Evolutionary conservation across 2,888 invertebrate species (phyloP).

Genomic region (Bembecia ichneumoniformis): DNA sequence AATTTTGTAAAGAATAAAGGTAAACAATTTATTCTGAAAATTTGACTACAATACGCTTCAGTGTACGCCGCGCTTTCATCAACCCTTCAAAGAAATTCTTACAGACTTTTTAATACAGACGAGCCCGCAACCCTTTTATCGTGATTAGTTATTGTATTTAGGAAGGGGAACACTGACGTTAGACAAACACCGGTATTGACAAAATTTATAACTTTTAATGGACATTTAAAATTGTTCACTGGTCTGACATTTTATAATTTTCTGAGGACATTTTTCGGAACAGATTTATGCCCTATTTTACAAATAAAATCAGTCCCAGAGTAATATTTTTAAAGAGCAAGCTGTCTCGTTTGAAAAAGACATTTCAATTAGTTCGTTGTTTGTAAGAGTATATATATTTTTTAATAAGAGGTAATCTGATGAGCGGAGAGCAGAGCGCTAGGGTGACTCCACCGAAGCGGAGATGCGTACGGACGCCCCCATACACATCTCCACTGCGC

Average conservation of each 20-base stretch:
- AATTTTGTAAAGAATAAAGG: too few relatives aligned
- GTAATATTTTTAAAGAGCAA: not conserved
- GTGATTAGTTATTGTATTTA: conserved; percentile 69
- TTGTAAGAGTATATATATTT: too few relatives aligned
- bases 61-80: conserved; percentile 20
- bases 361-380: too few relatives aligned
- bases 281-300: not conserved
- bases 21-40: too few relatives aligned
- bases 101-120: conserved; percentile 65
- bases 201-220: conserved; percentile 31
- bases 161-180: conserved; percentile 20
- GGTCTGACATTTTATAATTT: not conserved
- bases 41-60: not conserved
- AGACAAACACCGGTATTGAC: conserved; percentile 21
- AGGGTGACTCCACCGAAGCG: too few relatives aligned
- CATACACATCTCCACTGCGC: too few relatives aligned
- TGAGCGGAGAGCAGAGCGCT: too few relatives aligned
- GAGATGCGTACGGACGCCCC: too few relatives aligned
- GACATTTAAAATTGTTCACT: conserved; percentile 46
- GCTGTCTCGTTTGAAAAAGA: too few relatives aligned
- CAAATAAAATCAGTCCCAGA: too few relatives aligned
- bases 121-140: conserved; percentile 66
- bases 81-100: conserved; percentile 53
- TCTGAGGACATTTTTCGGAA: not conserved
- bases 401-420: too few relatives aligned